These are phyloP conservation scores for Lytechinus pictus DNA, from an alignment of 35 echinoderm and acorn worm genomes.

Conservation along the genomic window DNA sequence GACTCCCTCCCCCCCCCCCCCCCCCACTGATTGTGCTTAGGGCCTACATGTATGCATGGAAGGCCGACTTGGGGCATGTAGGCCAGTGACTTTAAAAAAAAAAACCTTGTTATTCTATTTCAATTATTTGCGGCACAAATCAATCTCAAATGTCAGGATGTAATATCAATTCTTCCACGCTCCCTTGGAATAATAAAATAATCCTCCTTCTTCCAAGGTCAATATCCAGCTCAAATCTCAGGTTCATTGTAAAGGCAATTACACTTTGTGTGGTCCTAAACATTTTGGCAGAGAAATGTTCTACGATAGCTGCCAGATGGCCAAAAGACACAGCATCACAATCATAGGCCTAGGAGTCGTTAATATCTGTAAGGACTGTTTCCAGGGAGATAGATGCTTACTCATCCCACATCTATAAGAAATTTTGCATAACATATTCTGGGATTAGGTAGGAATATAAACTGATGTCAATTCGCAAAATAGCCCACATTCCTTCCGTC, in stretches of 20 bases:
- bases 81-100: not conserved
- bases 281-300: not conserved
- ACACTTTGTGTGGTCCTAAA: conserved; percentile 2
- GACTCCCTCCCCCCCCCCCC: not conserved
- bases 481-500: not conserved
- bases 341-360: not conserved
- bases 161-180: not conserved
- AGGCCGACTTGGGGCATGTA: no score
- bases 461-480: not conserved
- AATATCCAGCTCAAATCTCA: not conserved
- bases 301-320: not conserved
- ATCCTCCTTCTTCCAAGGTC: not conserved
- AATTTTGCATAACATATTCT: not conserved
- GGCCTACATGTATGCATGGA: no score
- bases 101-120: not conserved
- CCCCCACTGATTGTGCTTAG: no score
- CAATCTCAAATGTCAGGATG: not conserved
- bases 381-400: not conserved
- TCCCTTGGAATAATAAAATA: not conserved
- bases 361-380: not conserved
- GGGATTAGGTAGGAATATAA: not conserved
- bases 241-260: not conserved
- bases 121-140: not conserved
- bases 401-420: not conserved
- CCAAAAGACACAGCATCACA: not conserved